Evolutionary conservation across 2,797 vertebrate genomes (phyloP).

Genomic region (Sparidentex hasta): DNA sequence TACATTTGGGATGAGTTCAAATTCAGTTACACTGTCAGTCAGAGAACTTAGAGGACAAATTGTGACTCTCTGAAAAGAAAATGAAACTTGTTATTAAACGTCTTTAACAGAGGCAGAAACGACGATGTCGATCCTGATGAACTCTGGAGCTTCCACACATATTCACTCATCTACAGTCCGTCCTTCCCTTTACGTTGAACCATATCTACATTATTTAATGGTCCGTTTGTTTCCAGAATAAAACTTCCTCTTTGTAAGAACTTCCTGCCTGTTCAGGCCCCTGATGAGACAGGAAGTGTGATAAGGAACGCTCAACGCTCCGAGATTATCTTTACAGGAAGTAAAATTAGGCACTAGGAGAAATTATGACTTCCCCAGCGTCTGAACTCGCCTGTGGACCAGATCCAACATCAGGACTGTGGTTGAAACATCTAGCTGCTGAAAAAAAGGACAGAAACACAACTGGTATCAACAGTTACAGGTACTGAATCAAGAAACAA

Average conservation of each 20-base stretch:
- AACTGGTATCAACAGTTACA: too few species aligned
- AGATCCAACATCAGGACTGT: constrained; percentile 12
- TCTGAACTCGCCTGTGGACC: background rate
- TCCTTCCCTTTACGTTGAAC: background rate
- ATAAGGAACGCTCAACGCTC: constrained; percentile 37
- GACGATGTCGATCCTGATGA: background rate
- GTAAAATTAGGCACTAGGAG: constrained; percentile 30
- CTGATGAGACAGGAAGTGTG: constrained; percentile 42
- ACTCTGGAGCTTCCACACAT: background rate
- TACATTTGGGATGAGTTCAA: too few species aligned
- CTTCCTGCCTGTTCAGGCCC: constrained; percentile 13
- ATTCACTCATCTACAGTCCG: background rate
- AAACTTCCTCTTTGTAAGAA: constrained; percentile 12
- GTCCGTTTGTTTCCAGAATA: constrained; percentile 11
- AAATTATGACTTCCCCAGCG: constrained; percentile 45
- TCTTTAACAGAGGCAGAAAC: background rate
- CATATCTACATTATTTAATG: background rate
- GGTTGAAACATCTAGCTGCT: constrained; percentile 18
- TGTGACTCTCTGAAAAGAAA: too few species aligned
- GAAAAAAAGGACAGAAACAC: background rate
- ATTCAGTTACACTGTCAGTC: too few species aligned
- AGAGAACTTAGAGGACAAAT: too few species aligned
- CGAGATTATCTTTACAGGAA: constrained; percentile 43
- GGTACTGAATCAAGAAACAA: background rate
- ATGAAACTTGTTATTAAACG: too few species aligned